Evolutionary conservation across 2,888 invertebrate genomes (phyloP).

Genomic region (Phanerotoma sp.): DNA sequence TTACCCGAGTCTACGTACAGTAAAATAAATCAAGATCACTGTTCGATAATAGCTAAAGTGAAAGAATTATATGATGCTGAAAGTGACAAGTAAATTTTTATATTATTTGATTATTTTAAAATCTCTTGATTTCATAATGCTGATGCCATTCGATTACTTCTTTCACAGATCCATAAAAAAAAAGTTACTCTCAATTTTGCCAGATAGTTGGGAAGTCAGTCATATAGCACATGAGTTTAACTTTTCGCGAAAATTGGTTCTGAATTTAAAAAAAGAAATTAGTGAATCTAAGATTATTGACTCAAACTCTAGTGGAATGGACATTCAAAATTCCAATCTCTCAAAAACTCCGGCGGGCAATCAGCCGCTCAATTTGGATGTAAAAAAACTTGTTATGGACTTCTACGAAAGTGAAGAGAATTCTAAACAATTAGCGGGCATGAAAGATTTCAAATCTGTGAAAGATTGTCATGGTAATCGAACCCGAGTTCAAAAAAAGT

Average conservation of each 20-base stretch:
- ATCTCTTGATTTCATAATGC: too few species aligned
- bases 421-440: not conserved
- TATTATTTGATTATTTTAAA: not conserved
- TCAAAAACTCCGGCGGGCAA: not conserved
- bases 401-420: slow-evolving; percentile 2
- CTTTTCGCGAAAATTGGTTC: not conserved
- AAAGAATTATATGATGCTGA: slow-evolving; percentile 1
- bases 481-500: slow-evolving; percentile 5
- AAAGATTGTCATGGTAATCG: not conserved
- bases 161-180: not conserved
- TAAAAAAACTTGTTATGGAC: not conserved
- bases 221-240: not conserved
- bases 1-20: slow-evolving; percentile 2
- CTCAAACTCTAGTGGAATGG: not conserved
- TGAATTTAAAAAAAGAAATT: not conserved
- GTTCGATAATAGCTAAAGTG: not conserved
- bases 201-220: not conserved
- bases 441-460: slow-evolving; percentile 3
- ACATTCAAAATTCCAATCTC: too few species aligned
- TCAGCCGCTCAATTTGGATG: not conserved
- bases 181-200: not conserved
- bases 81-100: slow-evolving; percentile 1
- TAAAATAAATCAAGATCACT: not conserved
- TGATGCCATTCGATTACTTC: too few species aligned
- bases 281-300: not conserved